These are phyloP conservation scores for Scaptomyza tumidula DNA, from an alignment of 2,888 invertebrate species.

Conservation along the genomic window DNA sequence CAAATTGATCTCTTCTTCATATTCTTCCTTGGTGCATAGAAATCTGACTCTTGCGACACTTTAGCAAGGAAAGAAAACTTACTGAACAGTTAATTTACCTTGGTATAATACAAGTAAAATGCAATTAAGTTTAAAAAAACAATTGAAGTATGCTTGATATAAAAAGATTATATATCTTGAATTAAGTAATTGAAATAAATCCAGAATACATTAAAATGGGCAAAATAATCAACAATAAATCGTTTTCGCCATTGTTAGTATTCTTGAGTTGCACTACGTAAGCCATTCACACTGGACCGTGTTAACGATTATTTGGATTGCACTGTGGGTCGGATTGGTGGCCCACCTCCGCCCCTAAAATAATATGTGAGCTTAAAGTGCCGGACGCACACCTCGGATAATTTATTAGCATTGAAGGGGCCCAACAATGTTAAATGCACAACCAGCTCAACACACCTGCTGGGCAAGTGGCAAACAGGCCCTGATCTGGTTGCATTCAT, in stretches of 20 bases:
- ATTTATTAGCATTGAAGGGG: slow-evolving; percentile 61
- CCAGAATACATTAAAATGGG: not conserved
- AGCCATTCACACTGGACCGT: not conserved
- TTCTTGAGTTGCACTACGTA: not conserved
- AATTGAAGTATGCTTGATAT: not conserved
- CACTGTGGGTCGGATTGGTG: not conserved
- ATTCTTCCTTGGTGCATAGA: no score
- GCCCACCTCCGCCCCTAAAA: not conserved
- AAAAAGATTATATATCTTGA: not conserved
- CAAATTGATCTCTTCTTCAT: no score
- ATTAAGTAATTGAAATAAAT: not conserved
- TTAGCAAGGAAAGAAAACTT: no score
- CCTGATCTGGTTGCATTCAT: slow-evolving; percentile 50
- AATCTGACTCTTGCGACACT: no score
- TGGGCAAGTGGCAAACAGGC: slow-evolving; percentile 12
- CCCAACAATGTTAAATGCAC: slow-evolving; percentile 30
- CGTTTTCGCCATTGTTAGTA: not conserved
- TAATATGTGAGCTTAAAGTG: slow-evolving; percentile 41
- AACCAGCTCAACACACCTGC: slow-evolving; percentile 18
- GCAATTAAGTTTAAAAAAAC: no score
- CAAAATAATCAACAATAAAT: not conserved
- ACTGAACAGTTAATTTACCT: no score
- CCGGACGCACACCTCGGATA: slow-evolving; percentile 46
- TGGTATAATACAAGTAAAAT: no score
- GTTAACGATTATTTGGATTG: slow-evolving; percentile 13